Evolutionary conservation across 1,140 invertebrate genomes (phyloP).

Genomic region (Triops longicaudatus): DNA sequence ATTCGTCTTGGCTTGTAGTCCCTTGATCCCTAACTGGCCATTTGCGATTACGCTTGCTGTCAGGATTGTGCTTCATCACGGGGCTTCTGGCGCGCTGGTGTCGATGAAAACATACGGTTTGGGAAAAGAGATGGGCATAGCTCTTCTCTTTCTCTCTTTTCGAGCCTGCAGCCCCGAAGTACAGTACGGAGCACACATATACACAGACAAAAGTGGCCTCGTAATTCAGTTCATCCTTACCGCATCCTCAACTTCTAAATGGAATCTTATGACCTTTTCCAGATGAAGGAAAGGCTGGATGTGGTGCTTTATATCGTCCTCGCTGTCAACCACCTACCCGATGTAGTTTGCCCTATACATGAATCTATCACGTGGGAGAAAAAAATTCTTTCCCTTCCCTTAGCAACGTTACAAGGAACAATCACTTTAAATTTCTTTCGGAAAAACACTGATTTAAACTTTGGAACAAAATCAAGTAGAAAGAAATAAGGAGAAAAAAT

Average conservation of each 20-base stretch:
- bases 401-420: too few relatives aligned
- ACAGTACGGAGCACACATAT: too few relatives aligned
- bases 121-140: not conserved
- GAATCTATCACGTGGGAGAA: too few relatives aligned
- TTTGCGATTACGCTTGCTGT: slow-evolving; percentile 11
- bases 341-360: too few relatives aligned
- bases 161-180: not conserved
- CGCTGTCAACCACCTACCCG: too few relatives aligned
- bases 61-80: slow-evolving; percentile 14
- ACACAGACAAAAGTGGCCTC: not conserved
- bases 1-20: slow-evolving; percentile 15
- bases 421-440: too few relatives aligned
- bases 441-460: too few relatives aligned
- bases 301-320: too few relatives aligned
- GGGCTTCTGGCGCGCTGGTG: not conserved
- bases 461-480: too few relatives aligned
- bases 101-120: slow-evolving; percentile 15
- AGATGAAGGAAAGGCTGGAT: too few relatives aligned
- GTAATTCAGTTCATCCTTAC: slow-evolving; percentile 13
- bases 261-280: not conserved
- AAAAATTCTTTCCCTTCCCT: too few relatives aligned
- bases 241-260: not conserved
- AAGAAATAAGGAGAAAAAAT: too few relatives aligned
- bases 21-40: slow-evolving; percentile 14
- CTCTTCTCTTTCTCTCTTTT: not conserved